A percentile compares a stretch with the other conserved stretches of the same genome.
These are phyloP conservation scores for Bombus confusus DNA, from an alignment of 1,140 invertebrate species.

Conservation along the genomic window DNA sequence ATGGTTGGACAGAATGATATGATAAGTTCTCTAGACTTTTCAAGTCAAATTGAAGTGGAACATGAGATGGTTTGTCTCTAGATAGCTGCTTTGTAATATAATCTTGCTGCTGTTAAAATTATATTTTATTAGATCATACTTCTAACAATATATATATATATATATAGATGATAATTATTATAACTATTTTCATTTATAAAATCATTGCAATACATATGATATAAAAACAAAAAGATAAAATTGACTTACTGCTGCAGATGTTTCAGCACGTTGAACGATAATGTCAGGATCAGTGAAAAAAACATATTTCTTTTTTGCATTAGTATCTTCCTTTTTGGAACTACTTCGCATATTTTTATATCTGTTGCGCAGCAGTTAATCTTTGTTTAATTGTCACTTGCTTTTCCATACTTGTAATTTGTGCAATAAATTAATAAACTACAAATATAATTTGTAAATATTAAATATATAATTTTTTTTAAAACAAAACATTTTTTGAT, in stretches of 20 bases:
- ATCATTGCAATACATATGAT: not conserved
- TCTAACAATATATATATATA: not conserved
- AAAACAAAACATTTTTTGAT: not conserved
- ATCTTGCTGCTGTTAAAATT: slow-evolving; percentile 57
- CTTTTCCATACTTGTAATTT: slow-evolving; percentile 35
- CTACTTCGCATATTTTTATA: slow-evolving; percentile 72
- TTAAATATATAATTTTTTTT: not conserved
- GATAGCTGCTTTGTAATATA: slow-evolving; percentile 51
- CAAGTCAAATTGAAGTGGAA: slow-evolving; percentile 25
- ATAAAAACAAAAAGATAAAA: not conserved
- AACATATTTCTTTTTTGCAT: slow-evolving; percentile 73
- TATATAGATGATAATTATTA: not conserved
- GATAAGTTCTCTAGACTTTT: slow-evolving; percentile 70
- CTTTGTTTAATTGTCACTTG: slow-evolving; percentile 9
- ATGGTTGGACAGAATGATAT: slow-evolving; percentile 72
- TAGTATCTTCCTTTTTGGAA: slow-evolving; percentile 65
- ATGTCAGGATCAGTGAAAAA: slow-evolving; percentile 75
- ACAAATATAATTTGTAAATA: slow-evolving; percentile 19
- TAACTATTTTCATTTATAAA: not conserved
- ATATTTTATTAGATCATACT: not conserved
- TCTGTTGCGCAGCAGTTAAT: not conserved
- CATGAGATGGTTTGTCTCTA: slow-evolving; percentile 36
- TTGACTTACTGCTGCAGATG: slow-evolving; percentile 68
- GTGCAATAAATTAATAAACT: not conserved
- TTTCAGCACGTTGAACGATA: slow-evolving; percentile 69